These are phyloP conservation scores for Arrhamphus sclerolepis DNA, from an alignment of 2,797 vertebrate genomes.

Conservation along the genomic window DNA sequence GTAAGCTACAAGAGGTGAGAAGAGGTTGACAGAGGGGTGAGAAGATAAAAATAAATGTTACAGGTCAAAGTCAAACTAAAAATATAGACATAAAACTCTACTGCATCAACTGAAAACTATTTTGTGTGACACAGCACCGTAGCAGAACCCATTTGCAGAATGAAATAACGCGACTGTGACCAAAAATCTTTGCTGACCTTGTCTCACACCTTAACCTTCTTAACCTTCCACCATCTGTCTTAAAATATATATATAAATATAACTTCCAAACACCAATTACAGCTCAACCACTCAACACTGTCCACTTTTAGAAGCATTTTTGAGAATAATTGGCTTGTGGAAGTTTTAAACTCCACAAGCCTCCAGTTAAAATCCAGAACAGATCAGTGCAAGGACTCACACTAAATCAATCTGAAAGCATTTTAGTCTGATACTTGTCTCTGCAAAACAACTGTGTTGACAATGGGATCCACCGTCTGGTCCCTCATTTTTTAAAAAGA, in stretches of 20 bases:
- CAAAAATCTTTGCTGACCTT: slow-evolving; percentile 18
- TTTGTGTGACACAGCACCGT: neutral
- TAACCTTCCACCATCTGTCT: slow-evolving; percentile 5
- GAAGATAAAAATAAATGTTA: slow-evolving; percentile 49
- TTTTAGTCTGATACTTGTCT: too few relatives aligned
- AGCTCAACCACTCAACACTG: slow-evolving; percentile 2
- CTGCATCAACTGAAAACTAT: neutral
- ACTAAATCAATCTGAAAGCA: too few relatives aligned
- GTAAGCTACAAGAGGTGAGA: slow-evolving; percentile 30
- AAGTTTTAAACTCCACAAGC: slow-evolving; percentile 19
- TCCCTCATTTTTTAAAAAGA: too few relatives aligned
- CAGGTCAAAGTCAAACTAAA: slow-evolving; percentile 34
- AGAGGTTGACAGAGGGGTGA: slow-evolving; percentile 43
- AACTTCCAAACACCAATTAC: neutral
- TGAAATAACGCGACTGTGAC: slow-evolving; percentile 2
- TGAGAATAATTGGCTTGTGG: slow-evolving; percentile 15
- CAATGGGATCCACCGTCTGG: too few relatives aligned
- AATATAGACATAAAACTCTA: neutral
- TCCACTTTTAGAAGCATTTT: slow-evolving; percentile 12
- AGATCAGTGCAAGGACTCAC: too few relatives aligned
- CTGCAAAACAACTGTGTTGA: too few relatives aligned
- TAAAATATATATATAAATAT: slow-evolving; percentile 4
- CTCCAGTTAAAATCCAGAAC: too few relatives aligned
- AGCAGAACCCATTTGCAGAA: neutral
- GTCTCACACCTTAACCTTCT: slow-evolving; percentile 7